These are phyloP conservation scores for Philonicus albiceps DNA, from an alignment of 2,888 invertebrate species.

Conservation along the genomic window DNA sequence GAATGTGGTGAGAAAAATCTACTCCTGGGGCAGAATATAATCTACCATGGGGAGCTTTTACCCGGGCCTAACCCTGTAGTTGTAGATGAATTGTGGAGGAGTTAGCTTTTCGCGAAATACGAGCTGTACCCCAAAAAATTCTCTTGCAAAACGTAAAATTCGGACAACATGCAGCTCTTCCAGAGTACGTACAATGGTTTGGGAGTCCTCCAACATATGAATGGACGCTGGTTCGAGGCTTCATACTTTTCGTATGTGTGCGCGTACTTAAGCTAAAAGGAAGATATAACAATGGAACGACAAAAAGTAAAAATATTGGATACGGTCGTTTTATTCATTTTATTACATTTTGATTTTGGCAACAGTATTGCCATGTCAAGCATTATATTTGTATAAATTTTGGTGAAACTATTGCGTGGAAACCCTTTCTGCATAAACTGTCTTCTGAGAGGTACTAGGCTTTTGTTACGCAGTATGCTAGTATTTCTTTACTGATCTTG, in stretches of 20 bases:
- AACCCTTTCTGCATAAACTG: not conserved
- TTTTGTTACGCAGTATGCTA: not conserved
- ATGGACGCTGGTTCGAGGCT: not conserved
- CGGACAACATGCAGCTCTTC: not conserved
- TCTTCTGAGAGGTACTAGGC: not conserved
- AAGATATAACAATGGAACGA: not conserved
- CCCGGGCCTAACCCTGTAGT: not conserved
- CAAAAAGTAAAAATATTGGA: not conserved
- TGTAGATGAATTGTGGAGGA: not conserved
- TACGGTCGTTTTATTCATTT: not conserved
- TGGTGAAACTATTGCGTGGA: not conserved
- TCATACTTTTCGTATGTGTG: not conserved
- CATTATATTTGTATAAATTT: not conserved
- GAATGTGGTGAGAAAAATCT: constrained; percentile 23
- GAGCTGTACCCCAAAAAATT: not conserved
- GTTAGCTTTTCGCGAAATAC: not conserved
- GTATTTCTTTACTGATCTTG: not conserved
- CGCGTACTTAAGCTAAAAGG: not conserved
- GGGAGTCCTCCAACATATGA: not conserved
- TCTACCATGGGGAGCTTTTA: not conserved
- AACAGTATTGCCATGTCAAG: not conserved
- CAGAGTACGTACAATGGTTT: not conserved
- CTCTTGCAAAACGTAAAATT: not conserved
- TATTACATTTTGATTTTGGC: not conserved
- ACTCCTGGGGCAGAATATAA: not conserved